A percentile compares a stretch with the other conserved stretches of the same genome.
Conservation (phyloP, 2,888 invertebrate species). For the Eupithecia dodoneata region DNA sequence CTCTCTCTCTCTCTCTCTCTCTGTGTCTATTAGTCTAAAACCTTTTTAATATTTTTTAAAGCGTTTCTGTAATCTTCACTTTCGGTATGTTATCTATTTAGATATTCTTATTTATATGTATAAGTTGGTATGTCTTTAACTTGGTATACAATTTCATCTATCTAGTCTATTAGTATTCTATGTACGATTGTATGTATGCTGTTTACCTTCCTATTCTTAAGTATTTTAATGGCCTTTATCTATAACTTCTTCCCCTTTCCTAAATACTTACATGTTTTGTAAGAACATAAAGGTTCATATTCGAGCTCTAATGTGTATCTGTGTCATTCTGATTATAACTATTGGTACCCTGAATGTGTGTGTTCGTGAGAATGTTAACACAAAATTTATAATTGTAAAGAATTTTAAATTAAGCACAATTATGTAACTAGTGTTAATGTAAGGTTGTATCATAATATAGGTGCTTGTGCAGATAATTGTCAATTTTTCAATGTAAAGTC, state of each 20-base stretch:
- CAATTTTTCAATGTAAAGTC: constrained; percentile 77
- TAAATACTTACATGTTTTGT: not conserved
- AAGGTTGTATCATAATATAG: constrained; percentile 80
- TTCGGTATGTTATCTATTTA: not conserved
- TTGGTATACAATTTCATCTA: constrained; percentile 47
- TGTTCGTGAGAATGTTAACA: constrained; percentile 28
- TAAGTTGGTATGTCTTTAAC: constrained; percentile 5
- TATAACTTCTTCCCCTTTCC: not conserved
- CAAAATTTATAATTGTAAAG: constrained; percentile 17
- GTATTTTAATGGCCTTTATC: not conserved
- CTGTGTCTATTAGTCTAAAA: not conserved
- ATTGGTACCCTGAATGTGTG: constrained; percentile 16
- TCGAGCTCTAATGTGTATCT: not conserved
- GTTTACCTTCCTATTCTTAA: constrained; percentile 3
- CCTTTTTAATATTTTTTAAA: not conserved
- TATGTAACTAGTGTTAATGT: constrained; percentile 57
- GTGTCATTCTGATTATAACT: constrained; percentile 4
- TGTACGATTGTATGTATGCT: constrained; percentile 47
- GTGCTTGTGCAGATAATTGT: constrained; percentile 81
- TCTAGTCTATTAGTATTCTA: constrained; percentile 51
- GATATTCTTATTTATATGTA: not conserved
- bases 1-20: not conserved
- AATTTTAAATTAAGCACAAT: constrained; percentile 52
- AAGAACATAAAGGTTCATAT: not conserved
- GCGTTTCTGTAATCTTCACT: not conserved